Evolutionary conservation across 2,113 vertebrate genomes (phyloP).

Genomic region (Paracanthobrama guichenoti): DNA sequence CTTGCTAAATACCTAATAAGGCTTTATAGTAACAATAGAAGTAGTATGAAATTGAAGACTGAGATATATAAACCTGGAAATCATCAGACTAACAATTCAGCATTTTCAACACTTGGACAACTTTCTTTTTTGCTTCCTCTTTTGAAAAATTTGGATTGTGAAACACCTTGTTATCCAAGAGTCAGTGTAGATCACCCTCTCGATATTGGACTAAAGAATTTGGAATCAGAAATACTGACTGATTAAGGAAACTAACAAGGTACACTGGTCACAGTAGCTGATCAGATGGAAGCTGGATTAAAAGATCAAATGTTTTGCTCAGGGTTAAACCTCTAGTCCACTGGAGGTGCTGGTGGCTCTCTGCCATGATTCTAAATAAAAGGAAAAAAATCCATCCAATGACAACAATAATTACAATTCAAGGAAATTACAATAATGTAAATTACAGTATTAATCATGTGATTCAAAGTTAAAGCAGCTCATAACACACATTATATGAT

Average conservation of each 20-base stretch:
- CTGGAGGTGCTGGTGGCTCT: constrained; percentile 90
- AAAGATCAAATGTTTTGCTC: not conserved
- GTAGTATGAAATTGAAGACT: not conserved
- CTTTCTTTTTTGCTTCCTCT: not conserved
- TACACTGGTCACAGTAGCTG: constrained; percentile 73
- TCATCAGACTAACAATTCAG: not conserved
- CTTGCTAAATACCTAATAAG: constrained; percentile 2
- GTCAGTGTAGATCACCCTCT: not conserved
- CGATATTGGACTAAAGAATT: constrained; percentile 39
- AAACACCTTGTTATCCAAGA: not conserved
- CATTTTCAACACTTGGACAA: not conserved
- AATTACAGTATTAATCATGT: not conserved
- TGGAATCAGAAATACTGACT: constrained; percentile 61
- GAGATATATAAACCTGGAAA: not conserved
- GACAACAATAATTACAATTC: not conserved
- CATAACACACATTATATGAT: no score
- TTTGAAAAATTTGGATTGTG: not conserved
- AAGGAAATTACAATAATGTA: not conserved
- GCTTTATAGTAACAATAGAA: constrained; percentile 4
- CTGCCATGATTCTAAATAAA: constrained; percentile 70
- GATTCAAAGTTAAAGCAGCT: no score
- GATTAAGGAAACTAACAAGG: constrained; percentile 58
- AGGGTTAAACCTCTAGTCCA: constrained; percentile 83
- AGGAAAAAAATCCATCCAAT: not conserved
- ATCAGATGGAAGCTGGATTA: constrained; percentile 68